Evolutionary conservation across 2,113 vertebrate genomes (phyloP).

Genomic region (Malurus elegans): DNA sequence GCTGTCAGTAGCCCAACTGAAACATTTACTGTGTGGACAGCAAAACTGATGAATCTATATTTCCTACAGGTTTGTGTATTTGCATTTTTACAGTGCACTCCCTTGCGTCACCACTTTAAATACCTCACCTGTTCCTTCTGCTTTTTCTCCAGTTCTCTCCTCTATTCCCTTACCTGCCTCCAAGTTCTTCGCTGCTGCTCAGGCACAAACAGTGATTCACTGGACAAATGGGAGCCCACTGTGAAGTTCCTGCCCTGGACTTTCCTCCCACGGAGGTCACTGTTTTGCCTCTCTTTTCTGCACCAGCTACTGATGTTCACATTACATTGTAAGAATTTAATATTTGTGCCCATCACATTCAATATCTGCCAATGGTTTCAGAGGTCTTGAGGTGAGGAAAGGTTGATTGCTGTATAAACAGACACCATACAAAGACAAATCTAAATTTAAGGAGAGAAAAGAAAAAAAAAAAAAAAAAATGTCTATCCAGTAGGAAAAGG

Average conservation of each 20-base stretch:
- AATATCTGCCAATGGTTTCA: neutral
- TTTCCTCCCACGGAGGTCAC: neutral
- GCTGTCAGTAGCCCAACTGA: neutral
- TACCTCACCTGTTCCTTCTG: neutral
- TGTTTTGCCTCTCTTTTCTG: neutral
- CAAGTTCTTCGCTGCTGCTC: neutral
- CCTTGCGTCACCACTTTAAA: neutral
- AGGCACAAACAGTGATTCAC: neutral
- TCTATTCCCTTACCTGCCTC: neutral
- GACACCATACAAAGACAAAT: neutral
- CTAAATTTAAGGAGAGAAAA: neutral
- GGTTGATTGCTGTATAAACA: neutral
- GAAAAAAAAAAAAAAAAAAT: fast-evolving
- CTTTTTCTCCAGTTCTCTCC: neutral
- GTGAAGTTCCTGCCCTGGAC: neutral
- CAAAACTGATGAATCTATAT: neutral
- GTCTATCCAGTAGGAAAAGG: neutral
- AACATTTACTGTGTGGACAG: neutral
- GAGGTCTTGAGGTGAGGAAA: neutral
- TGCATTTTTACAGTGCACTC: neutral
- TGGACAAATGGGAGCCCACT: neutral
- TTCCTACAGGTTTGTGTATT: neutral
- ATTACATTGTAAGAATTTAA: neutral
- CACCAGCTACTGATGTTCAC: neutral
- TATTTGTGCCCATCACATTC: neutral